Percentiles rank a stretch among this genome's conserved stretches.
These are phyloP conservation scores for Erpobdella octoculata DNA, from an alignment of 2,888 invertebrate genomes.

Conservation along the genomic window DNA sequence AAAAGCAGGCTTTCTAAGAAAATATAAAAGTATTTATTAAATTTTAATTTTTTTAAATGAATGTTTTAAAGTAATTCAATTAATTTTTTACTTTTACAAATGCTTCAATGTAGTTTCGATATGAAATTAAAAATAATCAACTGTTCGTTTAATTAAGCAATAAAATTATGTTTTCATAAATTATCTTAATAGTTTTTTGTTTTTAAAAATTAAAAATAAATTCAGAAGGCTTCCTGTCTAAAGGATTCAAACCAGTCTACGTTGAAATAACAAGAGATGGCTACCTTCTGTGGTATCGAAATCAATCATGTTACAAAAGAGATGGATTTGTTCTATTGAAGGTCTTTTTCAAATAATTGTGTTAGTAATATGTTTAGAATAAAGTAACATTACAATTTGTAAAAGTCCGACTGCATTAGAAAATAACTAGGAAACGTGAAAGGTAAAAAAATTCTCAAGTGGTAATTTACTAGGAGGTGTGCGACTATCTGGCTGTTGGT, in stretches of 20 bases:
- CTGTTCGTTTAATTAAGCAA: too few species aligned
- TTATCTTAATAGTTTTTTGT: not conserved
- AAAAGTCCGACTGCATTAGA: not conserved
- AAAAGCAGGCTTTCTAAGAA: slow-evolving; percentile 44
- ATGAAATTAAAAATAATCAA: too few species aligned
- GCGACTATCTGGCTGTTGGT: slow-evolving; percentile 41
- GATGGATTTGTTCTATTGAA: slow-evolving; percentile 27
- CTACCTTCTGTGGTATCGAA: slow-evolving; percentile 78
- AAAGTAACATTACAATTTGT: not conserved
- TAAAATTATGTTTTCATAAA: too few species aligned
- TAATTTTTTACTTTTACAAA: too few species aligned
- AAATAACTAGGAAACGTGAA: not conserved
- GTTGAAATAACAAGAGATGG: slow-evolving; percentile 75
- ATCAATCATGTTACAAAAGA: slow-evolving; percentile 47
- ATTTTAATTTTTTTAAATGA: too few species aligned
- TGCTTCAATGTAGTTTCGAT: too few species aligned
- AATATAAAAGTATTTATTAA: slow-evolving; percentile 44
- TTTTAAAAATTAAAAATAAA: too few species aligned
- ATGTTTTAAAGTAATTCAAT: too few species aligned
- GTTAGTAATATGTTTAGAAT: not conserved
- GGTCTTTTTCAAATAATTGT: not conserved
- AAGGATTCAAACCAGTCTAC: slow-evolving; percentile 76
- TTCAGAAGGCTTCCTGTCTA: slow-evolving; percentile 73
- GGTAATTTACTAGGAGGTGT: slow-evolving; percentile 34
- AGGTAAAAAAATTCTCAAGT: not conserved